phyloP scores from a whole-genome alignment of 2,797 vertebrate genomes.

The Bovichtus variegatus region DNA sequence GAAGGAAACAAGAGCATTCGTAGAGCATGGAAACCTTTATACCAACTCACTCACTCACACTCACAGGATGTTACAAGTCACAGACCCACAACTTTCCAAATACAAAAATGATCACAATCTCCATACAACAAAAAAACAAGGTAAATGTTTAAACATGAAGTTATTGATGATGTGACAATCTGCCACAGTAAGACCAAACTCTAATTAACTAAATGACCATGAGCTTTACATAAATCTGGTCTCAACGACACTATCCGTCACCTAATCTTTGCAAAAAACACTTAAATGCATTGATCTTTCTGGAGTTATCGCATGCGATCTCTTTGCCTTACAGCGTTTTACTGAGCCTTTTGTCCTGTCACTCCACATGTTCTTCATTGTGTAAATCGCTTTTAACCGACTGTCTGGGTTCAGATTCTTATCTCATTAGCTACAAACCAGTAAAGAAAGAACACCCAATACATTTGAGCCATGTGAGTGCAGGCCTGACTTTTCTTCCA shows the following conservation, averaged over 20 bases:
- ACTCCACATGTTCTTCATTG: constrained; percentile 60
- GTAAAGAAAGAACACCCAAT: constrained; percentile 65
- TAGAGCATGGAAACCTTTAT: constrained; percentile 47
- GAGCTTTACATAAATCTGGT: constrained; percentile 11
- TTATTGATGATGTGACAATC: constrained; percentile 11
- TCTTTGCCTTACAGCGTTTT: constrained; percentile 29
- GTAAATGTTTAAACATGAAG: constrained; percentile 18
- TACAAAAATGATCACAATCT: constrained; percentile 31
- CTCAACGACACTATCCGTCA: constrained; percentile 20
- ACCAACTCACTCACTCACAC: constrained; percentile 19
- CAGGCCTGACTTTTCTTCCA: constrained; percentile 39
- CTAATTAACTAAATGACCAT: constrained; percentile 16
- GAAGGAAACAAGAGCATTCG: constrained; percentile 65
- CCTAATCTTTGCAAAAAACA: constrained; percentile 29
- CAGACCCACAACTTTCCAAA: constrained; percentile 34
- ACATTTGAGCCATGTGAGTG: constrained; percentile 35
- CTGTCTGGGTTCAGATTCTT: constrained; percentile 53
- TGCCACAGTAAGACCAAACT: background rate
- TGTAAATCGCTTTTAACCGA: constrained; percentile 58
- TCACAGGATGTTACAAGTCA: constrained; percentile 3
- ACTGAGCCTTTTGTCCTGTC: constrained; percentile 63
- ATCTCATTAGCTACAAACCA: constrained; percentile 59
- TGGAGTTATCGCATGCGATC: constrained; percentile 44
- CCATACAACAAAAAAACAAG: constrained; percentile 6
- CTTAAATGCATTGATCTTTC: constrained; percentile 42